These are phyloP conservation scores for Brachynemurus nebulosus DNA, from an alignment of 2,888 invertebrate genomes.

Conservation along the genomic window DNA sequence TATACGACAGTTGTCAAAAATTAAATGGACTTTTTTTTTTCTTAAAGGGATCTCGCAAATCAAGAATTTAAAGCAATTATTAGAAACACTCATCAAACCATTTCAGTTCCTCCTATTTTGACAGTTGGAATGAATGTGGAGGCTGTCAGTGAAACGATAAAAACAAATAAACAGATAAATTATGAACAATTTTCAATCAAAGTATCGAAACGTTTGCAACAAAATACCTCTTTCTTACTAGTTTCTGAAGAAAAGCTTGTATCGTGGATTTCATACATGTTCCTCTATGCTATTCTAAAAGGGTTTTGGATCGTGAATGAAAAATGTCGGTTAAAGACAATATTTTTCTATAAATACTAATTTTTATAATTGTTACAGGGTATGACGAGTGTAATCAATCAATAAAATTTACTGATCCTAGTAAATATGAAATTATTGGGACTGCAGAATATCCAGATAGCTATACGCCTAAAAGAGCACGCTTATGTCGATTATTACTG, in stretches of 20 bases:
- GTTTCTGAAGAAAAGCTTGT: too few species aligned
- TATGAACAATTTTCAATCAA: too few species aligned
- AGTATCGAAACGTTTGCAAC: too few species aligned
- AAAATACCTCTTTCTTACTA: too few species aligned
- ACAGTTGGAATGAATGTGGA: background rate
- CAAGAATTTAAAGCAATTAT: background rate
- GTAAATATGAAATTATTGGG: background rate
- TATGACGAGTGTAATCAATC: background rate
- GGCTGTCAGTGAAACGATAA: background rate
- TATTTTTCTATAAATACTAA: too few species aligned
- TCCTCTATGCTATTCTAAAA: background rate
- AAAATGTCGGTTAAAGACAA: conserved; percentile 1
- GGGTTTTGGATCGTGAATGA: background rate
- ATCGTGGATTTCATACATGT: too few species aligned
- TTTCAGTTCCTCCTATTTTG: too few species aligned
- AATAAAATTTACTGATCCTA: background rate
- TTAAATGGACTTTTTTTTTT: background rate
- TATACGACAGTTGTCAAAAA: background rate
- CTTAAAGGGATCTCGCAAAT: background rate
- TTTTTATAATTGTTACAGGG: background rate
- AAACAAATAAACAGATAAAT: too few species aligned
- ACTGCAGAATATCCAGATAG: background rate
- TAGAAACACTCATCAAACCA: too few species aligned
- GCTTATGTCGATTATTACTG: conserved; percentile 1
- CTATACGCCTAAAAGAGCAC: background rate